phyloP scores from a whole-genome alignment of 2,797 vertebrate species.

The Platyrinchus mystaceus region DNA sequence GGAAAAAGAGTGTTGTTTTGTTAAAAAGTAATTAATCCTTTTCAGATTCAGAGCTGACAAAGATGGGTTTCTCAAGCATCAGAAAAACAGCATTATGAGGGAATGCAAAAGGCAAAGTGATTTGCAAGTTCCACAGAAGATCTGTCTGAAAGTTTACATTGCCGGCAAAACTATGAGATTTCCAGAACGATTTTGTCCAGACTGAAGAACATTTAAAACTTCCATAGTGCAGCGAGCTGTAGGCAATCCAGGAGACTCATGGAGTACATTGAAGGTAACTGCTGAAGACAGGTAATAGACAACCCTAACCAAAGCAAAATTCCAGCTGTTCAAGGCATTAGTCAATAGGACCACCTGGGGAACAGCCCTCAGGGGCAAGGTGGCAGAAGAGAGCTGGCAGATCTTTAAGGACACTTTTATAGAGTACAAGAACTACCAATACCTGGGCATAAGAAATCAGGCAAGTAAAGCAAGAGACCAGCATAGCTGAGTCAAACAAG shows the following conservation, averaged over 20 bases:
- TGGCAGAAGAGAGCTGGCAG: not conserved
- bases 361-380: not conserved
- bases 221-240: not conserved
- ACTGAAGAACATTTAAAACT: not conserved
- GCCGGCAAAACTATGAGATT: not conserved
- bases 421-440: fast-evolving
- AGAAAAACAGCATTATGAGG: not conserved
- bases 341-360: not conserved
- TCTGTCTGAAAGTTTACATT: not conserved
- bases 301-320: not conserved
- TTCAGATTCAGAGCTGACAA: not conserved
- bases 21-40: not conserved
- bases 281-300: not conserved
- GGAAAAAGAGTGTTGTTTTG: not conserved
- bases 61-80: not conserved
- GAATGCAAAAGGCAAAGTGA: not conserved
- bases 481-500: not conserved
- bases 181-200: not conserved
- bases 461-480: not conserved
- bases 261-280: not conserved
- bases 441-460: not conserved
- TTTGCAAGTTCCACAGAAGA: not conserved
- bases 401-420: not conserved
- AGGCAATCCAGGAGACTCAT: not conserved
- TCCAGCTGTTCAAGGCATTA: not conserved